Evolutionary conservation across 2,888 invertebrate genomes (phyloP).

Genomic region (Trichacis sp.): DNA sequence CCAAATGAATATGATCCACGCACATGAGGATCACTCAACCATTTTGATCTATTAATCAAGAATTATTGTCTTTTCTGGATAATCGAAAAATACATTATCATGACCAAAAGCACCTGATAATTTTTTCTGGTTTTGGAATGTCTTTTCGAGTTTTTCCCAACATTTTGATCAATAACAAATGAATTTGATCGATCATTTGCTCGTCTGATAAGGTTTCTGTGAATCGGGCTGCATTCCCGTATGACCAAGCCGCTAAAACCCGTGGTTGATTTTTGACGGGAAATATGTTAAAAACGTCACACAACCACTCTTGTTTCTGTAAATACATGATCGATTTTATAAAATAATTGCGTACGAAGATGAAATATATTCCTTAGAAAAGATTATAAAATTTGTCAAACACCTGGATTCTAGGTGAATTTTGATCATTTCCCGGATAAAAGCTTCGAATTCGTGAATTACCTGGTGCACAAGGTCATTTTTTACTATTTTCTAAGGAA

Average conservation of each 20-base stretch:
- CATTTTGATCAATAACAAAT: conserved; percentile 72
- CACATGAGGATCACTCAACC: conserved; percentile 79
- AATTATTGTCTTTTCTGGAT: too few species aligned
- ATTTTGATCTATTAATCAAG: conserved; percentile 81
- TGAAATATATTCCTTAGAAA: too few species aligned
- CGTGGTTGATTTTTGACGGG: conserved; percentile 75
- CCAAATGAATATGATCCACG: too few species aligned
- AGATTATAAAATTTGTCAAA: too few species aligned
- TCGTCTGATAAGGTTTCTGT: conserved; percentile 75
- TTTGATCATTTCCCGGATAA: too few species aligned
- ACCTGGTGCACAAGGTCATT: too few species aligned
- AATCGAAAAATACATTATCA: neutral
- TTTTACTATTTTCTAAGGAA: too few species aligned
- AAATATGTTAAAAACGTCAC: conserved; percentile 78
- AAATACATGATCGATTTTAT: too few species aligned
- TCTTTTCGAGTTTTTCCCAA: conserved; percentile 69
- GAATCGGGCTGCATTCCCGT: conserved; percentile 74
- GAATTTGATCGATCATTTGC: conserved; percentile 71
- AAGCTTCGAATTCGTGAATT: too few species aligned
- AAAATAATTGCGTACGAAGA: too few species aligned
- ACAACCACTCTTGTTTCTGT: conserved; percentile 73
- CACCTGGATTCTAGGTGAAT: too few species aligned
- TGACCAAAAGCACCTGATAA: conserved; percentile 69
- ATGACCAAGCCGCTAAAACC: conserved; percentile 79
- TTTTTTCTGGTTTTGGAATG: conserved; percentile 70